Conservation (phyloP, 2,888 invertebrate genomes). For the Himalopsyche tibetana region DNA sequence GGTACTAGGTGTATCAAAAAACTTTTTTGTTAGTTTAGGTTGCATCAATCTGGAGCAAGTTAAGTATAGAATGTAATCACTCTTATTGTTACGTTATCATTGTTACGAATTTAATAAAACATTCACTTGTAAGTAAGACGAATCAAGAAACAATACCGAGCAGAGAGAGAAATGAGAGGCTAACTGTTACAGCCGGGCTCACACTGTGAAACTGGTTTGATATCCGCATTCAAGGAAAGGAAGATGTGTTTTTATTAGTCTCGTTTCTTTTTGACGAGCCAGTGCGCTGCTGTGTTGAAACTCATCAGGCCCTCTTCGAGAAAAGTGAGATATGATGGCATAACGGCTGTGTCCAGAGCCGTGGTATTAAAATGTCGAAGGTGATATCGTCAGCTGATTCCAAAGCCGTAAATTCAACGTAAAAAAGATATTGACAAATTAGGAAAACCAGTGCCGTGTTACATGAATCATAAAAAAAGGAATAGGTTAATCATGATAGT, state of each 20-base stretch:
- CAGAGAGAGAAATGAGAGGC: neutral
- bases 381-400: too few species aligned
- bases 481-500: too few species aligned
- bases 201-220: constrained; percentile 59
- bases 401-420: too few species aligned
- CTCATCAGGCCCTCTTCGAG: neutral
- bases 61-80: constrained; percentile 9
- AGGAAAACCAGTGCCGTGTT: too few species aligned
- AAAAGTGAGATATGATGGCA: neutral
- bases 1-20: neutral
- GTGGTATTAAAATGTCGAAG: too few species aligned
- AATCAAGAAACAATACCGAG: constrained; percentile 24
- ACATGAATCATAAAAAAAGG: too few species aligned
- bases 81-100: constrained; percentile 19
- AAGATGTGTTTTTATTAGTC: constrained; percentile 50
- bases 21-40: neutral
- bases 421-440: too few species aligned
- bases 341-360: too few species aligned
- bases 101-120: neutral
- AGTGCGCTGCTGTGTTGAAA: constrained; percentile 37
- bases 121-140: constrained; percentile 24
- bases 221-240: constrained; percentile 58
- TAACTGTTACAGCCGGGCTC: neutral
- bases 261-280: constrained; percentile 37
- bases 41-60: constrained; percentile 17